Percentiles rank a stretch among this genome's conserved stretches.
Conservation (phyloP, 2,888 invertebrate species). For the Hypolimnas misippus region DNA sequence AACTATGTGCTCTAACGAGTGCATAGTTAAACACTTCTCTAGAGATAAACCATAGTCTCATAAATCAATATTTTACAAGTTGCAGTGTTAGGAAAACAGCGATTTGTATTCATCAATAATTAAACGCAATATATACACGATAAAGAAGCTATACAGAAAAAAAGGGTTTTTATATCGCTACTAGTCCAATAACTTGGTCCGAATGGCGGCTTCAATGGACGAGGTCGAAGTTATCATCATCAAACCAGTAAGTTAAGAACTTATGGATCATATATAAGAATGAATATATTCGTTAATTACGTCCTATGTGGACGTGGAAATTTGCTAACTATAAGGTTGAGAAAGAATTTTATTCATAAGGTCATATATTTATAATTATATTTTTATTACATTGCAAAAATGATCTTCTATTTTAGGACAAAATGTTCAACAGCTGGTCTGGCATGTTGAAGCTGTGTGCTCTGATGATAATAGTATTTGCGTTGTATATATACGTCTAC, state of each 20-base stretch:
- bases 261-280: not conserved
- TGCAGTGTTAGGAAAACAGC: conserved; percentile 1
- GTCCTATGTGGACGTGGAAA: too few species aligned
- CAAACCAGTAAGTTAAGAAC: conserved; percentile 16
- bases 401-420: conserved; percentile 20
- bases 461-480: conserved; percentile 44
- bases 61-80: conserved; percentile 2
- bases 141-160: not conserved
- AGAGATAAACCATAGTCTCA: conserved; percentile 5
- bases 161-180: not conserved
- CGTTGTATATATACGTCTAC: conserved; percentile 48
- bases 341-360: too few species aligned
- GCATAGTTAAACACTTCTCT: not conserved
- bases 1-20: not conserved
- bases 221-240: conserved; percentile 21
- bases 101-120: not conserved
- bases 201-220: conserved; percentile 26
- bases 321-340: too few species aligned
- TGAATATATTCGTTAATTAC: too few species aligned
- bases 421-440: conserved; percentile 26
- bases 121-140: not conserved
- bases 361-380: too few species aligned
- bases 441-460: conserved; percentile 42
- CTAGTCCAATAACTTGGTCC: conserved; percentile 4
- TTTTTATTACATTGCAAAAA: not conserved